Conservation (phyloP, 2,888 invertebrate species). For the Troides oblongomaculatus region DNA sequence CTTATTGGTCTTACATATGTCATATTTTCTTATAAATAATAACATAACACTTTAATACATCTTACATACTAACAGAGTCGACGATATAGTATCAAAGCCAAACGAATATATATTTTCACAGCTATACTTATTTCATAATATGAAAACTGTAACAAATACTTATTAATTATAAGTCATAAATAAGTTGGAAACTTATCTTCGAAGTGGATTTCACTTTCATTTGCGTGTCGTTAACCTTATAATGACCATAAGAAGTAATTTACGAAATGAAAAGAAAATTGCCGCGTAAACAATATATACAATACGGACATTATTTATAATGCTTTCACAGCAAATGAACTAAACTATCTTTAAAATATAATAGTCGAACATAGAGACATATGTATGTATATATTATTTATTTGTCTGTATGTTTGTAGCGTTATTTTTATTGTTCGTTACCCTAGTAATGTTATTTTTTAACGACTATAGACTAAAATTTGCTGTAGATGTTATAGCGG, state of each 20-base stretch:
- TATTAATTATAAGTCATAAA: not conserved
- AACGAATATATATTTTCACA: too few relatives aligned
- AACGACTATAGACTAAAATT: too few relatives aligned
- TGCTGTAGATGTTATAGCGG: too few relatives aligned
- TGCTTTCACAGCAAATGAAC: not conserved
- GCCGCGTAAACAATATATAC: not conserved
- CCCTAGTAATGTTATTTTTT: too few relatives aligned
- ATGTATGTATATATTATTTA: not conserved
- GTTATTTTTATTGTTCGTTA: too few relatives aligned
- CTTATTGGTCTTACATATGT: too few relatives aligned
- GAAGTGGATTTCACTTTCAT: slow-evolving; percentile 9
- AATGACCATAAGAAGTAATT: slow-evolving; percentile 5
- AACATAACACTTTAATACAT: too few relatives aligned
- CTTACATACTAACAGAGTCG: too few relatives aligned
- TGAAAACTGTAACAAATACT: not conserved
- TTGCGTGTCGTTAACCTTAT: slow-evolving; percentile 12
- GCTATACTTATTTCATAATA: too few relatives aligned
- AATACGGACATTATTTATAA: not conserved
- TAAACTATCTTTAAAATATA: not conserved
- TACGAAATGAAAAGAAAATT: not conserved
- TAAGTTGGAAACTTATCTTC: not conserved
- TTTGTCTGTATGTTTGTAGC: not conserved
- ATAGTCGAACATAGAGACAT: not conserved
- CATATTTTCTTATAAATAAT: too few relatives aligned
- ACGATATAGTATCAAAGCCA: too few relatives aligned